phyloP scores from a whole-genome alignment of 2,888 invertebrate species.

The Meiosimyza platycephala region DNA sequence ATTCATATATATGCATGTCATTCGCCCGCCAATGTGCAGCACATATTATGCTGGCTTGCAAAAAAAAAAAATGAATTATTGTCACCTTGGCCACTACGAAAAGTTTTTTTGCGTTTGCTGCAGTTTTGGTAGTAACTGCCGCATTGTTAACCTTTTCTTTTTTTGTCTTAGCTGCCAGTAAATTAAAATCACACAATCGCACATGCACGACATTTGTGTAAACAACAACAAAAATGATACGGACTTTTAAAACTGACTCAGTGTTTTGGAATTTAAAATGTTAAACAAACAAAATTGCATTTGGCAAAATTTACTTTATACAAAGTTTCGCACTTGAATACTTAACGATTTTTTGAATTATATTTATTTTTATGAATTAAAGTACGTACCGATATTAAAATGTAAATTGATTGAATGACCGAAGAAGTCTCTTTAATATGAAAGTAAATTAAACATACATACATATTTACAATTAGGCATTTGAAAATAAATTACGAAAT shows the following conservation, averaged over 20 bases:
- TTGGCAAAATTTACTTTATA: not conserved
- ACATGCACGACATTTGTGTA: not conserved
- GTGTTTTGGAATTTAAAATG: slow-evolving; percentile 19
- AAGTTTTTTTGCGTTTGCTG: slow-evolving; percentile 3
- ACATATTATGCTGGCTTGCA: too few species aligned
- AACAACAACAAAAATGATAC: not conserved
- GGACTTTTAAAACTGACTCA: slow-evolving; percentile 15
- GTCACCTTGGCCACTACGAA: slow-evolving; percentile 6
- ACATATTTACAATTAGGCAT: too few species aligned
- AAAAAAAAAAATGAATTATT: not conserved
- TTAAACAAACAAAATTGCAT: slow-evolving; percentile 7
- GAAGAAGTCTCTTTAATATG: too few species aligned
- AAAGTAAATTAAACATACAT: too few species aligned
- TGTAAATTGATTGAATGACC: too few species aligned
- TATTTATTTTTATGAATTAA: too few species aligned
- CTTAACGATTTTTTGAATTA: not conserved
- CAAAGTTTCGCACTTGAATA: not conserved
- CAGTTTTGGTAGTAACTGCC: slow-evolving; percentile 3
- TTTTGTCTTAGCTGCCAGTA: not conserved
- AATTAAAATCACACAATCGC: not conserved
- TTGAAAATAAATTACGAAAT: too few species aligned
- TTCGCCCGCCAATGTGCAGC: too few species aligned
- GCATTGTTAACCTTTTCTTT: slow-evolving; percentile 7
- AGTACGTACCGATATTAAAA: too few species aligned
- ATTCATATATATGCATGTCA: too few species aligned